A percentile compares a stretch with the other conserved stretches of the same genome.
phyloP scores from a whole-genome alignment of 64 coral and sea anemone genomes.

The Astreopora myriophthalma region DNA sequence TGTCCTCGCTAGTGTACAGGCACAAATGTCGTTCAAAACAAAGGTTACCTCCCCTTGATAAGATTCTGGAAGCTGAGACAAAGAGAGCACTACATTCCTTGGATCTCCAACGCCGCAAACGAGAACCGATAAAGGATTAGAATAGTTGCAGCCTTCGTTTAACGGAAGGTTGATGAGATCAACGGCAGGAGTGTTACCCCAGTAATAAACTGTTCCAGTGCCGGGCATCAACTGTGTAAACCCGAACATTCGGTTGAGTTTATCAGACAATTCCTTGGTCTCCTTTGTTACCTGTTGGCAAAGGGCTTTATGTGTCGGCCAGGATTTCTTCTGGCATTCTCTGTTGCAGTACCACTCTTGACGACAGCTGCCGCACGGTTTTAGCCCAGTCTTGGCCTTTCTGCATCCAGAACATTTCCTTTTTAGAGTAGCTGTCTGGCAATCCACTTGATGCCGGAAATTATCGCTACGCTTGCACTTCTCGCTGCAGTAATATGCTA shows the following conservation, averaged over 20 bases:
- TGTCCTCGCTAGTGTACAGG: constrained; percentile 53
- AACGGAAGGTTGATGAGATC: constrained; percentile 54
- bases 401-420: constrained; percentile 26
- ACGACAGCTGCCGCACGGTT: constrained; percentile 24
- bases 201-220: constrained; percentile 21
- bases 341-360: constrained; percentile 46
- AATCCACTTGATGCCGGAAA: constrained; percentile 67
- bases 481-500: constrained; percentile 65
- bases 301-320: not conserved
- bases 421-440: constrained; percentile 34
- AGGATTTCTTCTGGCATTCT: constrained; percentile 26
- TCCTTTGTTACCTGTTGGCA: not conserved
- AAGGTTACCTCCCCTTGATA: constrained; percentile 45
- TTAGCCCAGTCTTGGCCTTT: not conserved
- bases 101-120: constrained; percentile 71
- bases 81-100: constrained; percentile 20
- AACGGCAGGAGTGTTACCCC: constrained; percentile 46
- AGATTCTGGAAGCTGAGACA: constrained; percentile 22
- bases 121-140: constrained; percentile 12
- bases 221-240: not conserved
- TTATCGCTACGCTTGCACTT: constrained; percentile 38
- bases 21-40: constrained; percentile 65
- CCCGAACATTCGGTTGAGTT: not conserved
- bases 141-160: constrained; percentile 49
- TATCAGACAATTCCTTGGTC: not conserved